These are phyloP conservation scores for Hippocampus mohnikei DNA, from an alignment of 2,113 vertebrate species.

Conservation along the genomic window DNA sequence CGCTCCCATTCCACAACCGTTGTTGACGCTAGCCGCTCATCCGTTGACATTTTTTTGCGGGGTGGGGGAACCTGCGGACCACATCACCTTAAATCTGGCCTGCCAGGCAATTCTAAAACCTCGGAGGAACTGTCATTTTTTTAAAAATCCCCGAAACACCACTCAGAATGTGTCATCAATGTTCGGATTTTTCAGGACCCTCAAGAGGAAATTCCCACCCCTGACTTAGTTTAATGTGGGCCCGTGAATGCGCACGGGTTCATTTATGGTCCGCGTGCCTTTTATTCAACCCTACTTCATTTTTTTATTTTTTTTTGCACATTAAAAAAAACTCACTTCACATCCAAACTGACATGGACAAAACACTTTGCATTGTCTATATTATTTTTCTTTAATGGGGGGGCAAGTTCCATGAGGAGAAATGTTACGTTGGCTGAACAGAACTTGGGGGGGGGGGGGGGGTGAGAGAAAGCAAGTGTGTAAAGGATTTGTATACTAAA, in stretches of 20 bases:
- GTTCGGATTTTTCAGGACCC: too few relatives aligned
- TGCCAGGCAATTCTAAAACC: neutral
- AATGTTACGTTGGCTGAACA: neutral
- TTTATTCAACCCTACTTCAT: neutral
- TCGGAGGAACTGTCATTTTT: neutral
- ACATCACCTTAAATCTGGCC: neutral
- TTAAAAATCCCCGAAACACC: neutral
- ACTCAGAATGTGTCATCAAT: too few relatives aligned
- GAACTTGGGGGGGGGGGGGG: constrained; percentile 5
- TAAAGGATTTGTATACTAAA: constrained; percentile 46
- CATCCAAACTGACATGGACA: neutral
- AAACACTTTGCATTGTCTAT: constrained; percentile 2
- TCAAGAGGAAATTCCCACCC: neutral
- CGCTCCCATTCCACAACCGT: constrained; percentile 26
- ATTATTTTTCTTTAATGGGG: neutral
- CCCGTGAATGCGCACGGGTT: neutral
- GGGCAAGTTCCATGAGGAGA: neutral
- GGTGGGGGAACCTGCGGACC: neutral
- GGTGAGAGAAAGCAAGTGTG: constrained; percentile 40
- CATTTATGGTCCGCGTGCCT: constrained; percentile 9
- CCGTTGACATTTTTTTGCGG: too few relatives aligned
- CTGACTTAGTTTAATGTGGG: neutral
- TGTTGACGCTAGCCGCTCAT: neutral
- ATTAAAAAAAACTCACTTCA: neutral
- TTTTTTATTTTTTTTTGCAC: neutral